Base-by-base conservation (phyloP, 2,888 invertebrate species). In the Agrochola lychnidis region DNA sequence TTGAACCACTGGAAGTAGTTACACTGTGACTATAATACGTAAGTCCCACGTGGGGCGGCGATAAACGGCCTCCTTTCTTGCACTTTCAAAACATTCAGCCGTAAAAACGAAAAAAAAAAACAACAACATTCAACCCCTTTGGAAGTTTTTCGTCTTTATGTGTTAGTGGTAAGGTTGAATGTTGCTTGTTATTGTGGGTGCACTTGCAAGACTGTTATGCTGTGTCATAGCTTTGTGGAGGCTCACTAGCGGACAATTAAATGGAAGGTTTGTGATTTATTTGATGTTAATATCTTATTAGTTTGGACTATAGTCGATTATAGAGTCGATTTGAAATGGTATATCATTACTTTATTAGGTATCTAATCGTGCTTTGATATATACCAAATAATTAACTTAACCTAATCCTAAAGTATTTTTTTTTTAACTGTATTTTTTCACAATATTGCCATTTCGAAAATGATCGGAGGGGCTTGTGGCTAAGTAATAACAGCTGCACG, bases 11-110 rank as follows among this genome's bases (percentile, higher is more conserved):
- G 45, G 30, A 19, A 40, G 19, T 19, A 62, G 59, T 25, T 53
- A 36, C 7, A 45, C 76, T 79, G 42, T 77, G 45, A 16, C 53
- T 59, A 19, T 53, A 78, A 36, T 66, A 64, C 59, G 76, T 73
- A 75, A 72, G 81, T 76, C 81, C 78, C 82, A 76, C 73, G 81
- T 79, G 84, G 86, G 84, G 82, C 71, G 76, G 76, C 87, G 86
- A 89, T 91, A 90, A 91, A 90, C 84, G 85, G 81, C 84, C 86
- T 87, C 87, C 83, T 85, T 89, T 88, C 86, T 90, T 90, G 87
- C 88, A 88, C 89, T 88, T 88, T 88, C 85, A 86, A 85, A 86
- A 87, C 84, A 86, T 86, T 79, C 85, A 83, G 77, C 85, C 83
- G 85, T 90, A 88, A 89, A 88, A 87, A 68, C 64, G 40, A 80